Evolutionary conservation across 2,797 vertebrate genomes (phyloP), one percentile per base, ranked within the genome.

Genomic region (Sebastes diploproa): DNA sequence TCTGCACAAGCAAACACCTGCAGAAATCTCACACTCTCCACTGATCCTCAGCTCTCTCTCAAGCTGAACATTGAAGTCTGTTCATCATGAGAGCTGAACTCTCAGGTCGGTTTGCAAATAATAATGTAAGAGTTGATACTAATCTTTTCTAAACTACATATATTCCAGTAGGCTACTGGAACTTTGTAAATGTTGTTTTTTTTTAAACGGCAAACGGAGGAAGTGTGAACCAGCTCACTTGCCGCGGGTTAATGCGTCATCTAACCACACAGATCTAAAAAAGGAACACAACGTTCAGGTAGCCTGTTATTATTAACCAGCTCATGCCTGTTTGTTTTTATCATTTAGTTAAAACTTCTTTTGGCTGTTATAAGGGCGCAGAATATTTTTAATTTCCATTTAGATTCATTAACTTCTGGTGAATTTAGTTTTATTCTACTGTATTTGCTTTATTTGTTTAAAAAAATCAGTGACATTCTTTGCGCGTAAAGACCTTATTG

Each of bases 221-320:
- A 3, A 9, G 65, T 32, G 38, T 50, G 22, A 78, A 62, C 12
- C 3, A 7, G 16, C 11, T 7, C 65, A 71, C 23, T 4, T 36
- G 56, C 20, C 12, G 46, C 32, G 38, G 34, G 70, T 9, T 78
- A 58, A 61, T 76, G 82, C 64, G 82, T 79, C 77, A 88, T 36
- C 29, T 29, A 16, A 75, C 80, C 80, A 5, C 84, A 87, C 14
- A 22, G 18, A 38, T 42, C 25, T 23, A 9, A 54, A 46, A 29
- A 8, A 55, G 54, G 58, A 30, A 85, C 82, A 75, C 23, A 56
- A 13, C 32, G 75, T 88, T 82, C 72, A 74, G 12, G 16, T 36
- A 2, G n/a, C 16, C 4, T 25, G 4, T 59, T 13, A 11, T 7
- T 7, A 32, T 61, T 4, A 46, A 25, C 20, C 16, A 23, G 0